phyloP scores from a whole-genome alignment of 1,140 invertebrate genomes.

The Drosophila mauritiana region DNA sequence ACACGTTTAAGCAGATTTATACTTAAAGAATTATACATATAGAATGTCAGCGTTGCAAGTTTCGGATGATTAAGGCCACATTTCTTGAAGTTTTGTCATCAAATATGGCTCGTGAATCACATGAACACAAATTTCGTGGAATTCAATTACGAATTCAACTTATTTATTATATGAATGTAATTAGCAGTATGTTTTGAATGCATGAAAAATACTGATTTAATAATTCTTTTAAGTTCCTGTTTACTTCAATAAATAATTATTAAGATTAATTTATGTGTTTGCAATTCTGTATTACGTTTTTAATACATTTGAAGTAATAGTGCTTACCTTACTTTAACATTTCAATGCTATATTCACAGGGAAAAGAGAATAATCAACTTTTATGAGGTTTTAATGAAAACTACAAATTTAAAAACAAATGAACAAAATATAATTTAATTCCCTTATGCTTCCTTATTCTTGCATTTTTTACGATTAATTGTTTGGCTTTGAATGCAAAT shows the following conservation, averaged over 20 bases:
- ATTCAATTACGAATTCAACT: background rate
- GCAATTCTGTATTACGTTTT: background rate
- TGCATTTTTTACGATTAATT: constrained; percentile 14
- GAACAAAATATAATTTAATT: too few relatives aligned
- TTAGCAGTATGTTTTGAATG: background rate
- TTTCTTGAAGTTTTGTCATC: background rate
- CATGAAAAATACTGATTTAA: background rate
- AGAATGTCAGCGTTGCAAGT: background rate
- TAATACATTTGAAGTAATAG: background rate
- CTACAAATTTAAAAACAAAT: too few relatives aligned
- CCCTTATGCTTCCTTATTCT: background rate
- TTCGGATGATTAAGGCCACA: background rate
- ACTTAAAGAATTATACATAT: too few relatives aligned
- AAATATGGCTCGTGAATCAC: background rate
- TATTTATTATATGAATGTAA: background rate
- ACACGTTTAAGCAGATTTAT: too few relatives aligned
- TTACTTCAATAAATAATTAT: background rate
- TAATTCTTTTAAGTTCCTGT: background rate
- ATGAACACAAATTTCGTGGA: background rate
- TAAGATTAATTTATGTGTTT: background rate
- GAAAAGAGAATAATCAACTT: too few relatives aligned
- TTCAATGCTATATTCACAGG: too few relatives aligned
- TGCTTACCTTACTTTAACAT: background rate
- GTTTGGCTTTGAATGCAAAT: constrained; percentile 32
- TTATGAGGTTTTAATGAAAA: too few relatives aligned